Evolutionary conservation across 2,797 vertebrate genomes (phyloP).

Genomic region (Danio aesculapii): DNA sequence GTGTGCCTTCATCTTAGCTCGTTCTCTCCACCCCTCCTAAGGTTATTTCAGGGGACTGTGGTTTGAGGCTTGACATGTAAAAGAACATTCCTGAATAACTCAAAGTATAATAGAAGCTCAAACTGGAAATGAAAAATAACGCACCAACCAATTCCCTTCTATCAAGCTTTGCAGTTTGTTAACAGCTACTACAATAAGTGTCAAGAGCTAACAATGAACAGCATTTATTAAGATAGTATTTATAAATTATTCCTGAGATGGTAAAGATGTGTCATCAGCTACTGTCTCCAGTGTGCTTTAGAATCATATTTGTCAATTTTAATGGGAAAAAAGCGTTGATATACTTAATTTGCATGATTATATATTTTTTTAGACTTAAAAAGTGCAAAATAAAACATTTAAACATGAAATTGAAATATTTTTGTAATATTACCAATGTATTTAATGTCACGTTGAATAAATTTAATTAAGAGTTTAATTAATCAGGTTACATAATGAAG

Average conservation of each 20-base stretch:
- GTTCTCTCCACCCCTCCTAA: constrained; percentile 19
- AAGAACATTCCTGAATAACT: constrained; percentile 18
- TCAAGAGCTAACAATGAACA: background rate
- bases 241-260: background rate
- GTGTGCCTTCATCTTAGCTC: constrained; percentile 61
- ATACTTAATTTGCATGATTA: too few relatives aligned
- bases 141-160: constrained; percentile 21
- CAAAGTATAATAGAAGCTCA: constrained; percentile 28
- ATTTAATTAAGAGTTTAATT: background rate
- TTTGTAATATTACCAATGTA: background rate
- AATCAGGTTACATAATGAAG: background rate
- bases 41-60: constrained; percentile 21
- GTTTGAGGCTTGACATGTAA: constrained; percentile 50
- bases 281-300: background rate
- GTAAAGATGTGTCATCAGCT: background rate
- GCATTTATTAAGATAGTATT: background rate
- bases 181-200: constrained; percentile 1
- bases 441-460: background rate
- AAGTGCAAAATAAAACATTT: background rate
- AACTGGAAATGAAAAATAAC: constrained; percentile 35
- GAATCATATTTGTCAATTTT: too few relatives aligned
- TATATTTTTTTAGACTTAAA: too few relatives aligned
- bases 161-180: background rate
- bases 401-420: background rate
- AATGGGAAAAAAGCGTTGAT: too few relatives aligned